Evolutionary conservation across 2,113 vertebrate species (phyloP).

Genomic region (Nesoenas mayeri): DNA sequence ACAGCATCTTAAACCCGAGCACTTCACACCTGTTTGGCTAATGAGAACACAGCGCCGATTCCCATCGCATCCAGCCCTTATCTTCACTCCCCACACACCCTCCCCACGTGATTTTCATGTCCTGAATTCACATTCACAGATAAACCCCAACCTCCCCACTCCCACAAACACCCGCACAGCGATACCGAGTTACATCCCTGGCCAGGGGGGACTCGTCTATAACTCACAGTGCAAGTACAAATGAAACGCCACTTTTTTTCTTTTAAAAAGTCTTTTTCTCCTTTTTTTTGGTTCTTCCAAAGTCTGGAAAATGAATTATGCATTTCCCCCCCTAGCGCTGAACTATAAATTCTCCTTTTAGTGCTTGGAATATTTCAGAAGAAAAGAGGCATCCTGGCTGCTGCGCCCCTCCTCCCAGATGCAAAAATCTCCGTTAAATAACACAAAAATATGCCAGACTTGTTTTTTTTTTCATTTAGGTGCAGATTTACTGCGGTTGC

Average conservation of each 20-base stretch:
- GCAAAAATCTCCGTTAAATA: neutral
- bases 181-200: neutral
- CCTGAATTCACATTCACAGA: neutral
- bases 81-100: neutral
- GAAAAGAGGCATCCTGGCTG: neutral
- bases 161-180: no score
- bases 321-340: neutral
- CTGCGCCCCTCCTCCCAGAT: neutral
- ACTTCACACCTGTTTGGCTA: neutral
- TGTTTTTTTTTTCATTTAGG: neutral
- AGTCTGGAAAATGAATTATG: neutral
- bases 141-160: fast-evolving
- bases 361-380: neutral
- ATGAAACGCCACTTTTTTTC: neutral
- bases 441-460: neutral
- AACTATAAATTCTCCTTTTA: neutral
- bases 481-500: neutral
- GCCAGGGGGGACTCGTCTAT: fast-evolving
- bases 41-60: fast-evolving
- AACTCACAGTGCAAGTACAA: neutral
- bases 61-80: neutral
- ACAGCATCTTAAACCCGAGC: neutral
- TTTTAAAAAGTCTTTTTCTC: no score
- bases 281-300: neutral
- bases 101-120: fast-evolving